Percentiles rank a stretch among this genome's conserved stretches.
phyloP scores from a whole-genome alignment of 2,888 invertebrate species.

The Lochmaea capreae region DNA sequence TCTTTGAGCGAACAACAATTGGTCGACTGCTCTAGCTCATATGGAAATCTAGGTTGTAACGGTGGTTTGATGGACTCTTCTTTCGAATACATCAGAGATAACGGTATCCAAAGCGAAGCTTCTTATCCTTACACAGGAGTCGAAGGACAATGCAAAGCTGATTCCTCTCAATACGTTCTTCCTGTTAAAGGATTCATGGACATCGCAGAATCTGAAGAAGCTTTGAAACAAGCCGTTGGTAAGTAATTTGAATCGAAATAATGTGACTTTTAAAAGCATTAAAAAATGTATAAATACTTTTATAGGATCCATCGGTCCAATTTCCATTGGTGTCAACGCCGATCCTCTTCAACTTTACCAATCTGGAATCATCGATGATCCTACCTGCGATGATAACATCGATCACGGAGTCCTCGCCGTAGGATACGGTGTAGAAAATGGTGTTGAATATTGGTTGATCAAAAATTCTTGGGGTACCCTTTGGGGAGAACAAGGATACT shows the following conservation, averaged over 20 bases:
- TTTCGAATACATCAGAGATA: conserved; percentile 64
- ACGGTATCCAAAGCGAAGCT: conserved; percentile 68
- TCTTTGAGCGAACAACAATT: conserved; percentile 70
- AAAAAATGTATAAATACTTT: neutral
- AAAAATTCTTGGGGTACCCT: conserved; percentile 32
- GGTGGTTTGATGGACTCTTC: conserved; percentile 68
- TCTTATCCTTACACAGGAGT: conserved; percentile 66
- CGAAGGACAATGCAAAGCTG: conserved; percentile 36
- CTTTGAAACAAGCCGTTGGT: conserved; percentile 20
- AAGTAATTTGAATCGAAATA: neutral
- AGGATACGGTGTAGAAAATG: conserved; percentile 22
- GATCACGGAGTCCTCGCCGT: conserved; percentile 25
- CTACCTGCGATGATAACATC: neutral
- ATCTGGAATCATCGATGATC: conserved; percentile 24
- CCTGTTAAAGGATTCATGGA: conserved; percentile 2
- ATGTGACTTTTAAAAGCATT: neutral
- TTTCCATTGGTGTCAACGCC: conserved; percentile 29
- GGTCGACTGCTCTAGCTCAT: conserved; percentile 67
- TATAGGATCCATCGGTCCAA: conserved; percentile 35
- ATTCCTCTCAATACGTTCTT: neutral
- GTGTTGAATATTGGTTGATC: conserved; percentile 23
- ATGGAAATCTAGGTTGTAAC: conserved; percentile 67
- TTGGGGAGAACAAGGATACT: conserved; percentile 33
- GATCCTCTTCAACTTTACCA: conserved; percentile 25
- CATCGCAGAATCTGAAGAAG: neutral